A percentile compares a stretch with the other conserved stretches of the same genome.
Conservation (phyloP, 2,888 invertebrate genomes). For the Achlya flavicornis region DNA sequence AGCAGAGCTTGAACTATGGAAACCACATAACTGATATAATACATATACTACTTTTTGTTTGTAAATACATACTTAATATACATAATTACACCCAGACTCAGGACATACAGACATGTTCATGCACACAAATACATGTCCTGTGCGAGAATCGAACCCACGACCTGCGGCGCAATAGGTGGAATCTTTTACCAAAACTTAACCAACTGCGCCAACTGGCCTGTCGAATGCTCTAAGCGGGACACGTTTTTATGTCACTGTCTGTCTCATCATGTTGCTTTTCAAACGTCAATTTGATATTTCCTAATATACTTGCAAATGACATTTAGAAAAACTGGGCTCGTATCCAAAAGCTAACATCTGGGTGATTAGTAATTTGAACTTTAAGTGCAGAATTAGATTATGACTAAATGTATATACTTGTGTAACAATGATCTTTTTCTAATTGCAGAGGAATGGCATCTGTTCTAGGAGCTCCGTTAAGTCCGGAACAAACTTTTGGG, state of each 20-base stretch:
- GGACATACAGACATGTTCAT: too few species aligned
- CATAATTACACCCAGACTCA: too few species aligned
- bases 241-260: not conserved
- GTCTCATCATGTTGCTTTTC: not conserved
- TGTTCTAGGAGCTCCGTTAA: slow-evolving; percentile 86
- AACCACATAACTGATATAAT: too few species aligned
- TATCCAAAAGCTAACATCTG: not conserved
- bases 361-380: slow-evolving; percentile 3
- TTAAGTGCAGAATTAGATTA: not conserved
- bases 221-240: too few species aligned
- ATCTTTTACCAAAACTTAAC: too few species aligned
- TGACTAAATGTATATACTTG: not conserved
- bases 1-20: too few species aligned
- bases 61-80: too few species aligned
- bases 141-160: too few species aligned
- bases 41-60: too few species aligned
- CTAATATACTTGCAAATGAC: slow-evolving; percentile 1
- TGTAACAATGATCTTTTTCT: slow-evolving; percentile 12
- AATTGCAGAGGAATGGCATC: slow-evolving; percentile 87
- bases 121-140: too few species aligned
- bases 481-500: slow-evolving; percentile 89
- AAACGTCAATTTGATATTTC: not conserved
- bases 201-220: too few species aligned
- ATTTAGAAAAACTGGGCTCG: slow-evolving; percentile 1
- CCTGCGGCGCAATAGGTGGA: too few species aligned